Conservation (phyloP, 2,888 invertebrate species). For the Epinotia demarniana region DNA sequence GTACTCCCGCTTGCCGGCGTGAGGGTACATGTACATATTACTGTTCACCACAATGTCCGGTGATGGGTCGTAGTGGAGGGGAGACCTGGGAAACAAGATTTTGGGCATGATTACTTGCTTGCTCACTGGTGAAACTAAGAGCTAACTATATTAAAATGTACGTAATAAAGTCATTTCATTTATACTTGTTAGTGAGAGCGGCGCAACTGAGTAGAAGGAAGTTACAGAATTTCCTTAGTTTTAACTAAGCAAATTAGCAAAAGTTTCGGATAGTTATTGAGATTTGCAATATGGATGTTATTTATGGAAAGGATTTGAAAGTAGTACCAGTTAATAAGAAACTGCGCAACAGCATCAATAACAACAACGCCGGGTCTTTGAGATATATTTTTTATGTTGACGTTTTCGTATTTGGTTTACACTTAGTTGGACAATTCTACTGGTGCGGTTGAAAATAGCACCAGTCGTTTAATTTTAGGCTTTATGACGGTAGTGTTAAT, state of each 20-base stretch:
- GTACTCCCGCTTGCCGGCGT: slow-evolving; percentile 73
- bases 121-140: background rate
- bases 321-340: slow-evolving; percentile 25
- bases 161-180: too few relatives aligned
- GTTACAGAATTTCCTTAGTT: too few relatives aligned
- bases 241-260: background rate
- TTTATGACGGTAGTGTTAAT: slow-evolving; percentile 45
- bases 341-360: slow-evolving; percentile 53
- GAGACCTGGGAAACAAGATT: slow-evolving; percentile 65
- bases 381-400: slow-evolving; percentile 56
- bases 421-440: slow-evolving; percentile 47
- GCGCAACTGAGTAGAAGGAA: too few relatives aligned
- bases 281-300: background rate
- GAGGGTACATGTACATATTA: slow-evolving; percentile 78
- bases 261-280: background rate
- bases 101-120: background rate
- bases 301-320: slow-evolving; percentile 20
- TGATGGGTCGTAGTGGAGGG: slow-evolving; percentile 75
- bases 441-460: slow-evolving; percentile 10
- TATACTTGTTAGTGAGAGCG: too few relatives aligned
- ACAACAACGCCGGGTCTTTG: slow-evolving; percentile 52
- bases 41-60: slow-evolving; percentile 74
- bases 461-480: slow-evolving; percentile 42
- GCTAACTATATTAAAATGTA: too few relatives aligned
- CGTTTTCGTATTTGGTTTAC: slow-evolving; percentile 67